Conservation (phyloP, 2,888 invertebrate genomes). For the Adineta ricciae region DNA sequence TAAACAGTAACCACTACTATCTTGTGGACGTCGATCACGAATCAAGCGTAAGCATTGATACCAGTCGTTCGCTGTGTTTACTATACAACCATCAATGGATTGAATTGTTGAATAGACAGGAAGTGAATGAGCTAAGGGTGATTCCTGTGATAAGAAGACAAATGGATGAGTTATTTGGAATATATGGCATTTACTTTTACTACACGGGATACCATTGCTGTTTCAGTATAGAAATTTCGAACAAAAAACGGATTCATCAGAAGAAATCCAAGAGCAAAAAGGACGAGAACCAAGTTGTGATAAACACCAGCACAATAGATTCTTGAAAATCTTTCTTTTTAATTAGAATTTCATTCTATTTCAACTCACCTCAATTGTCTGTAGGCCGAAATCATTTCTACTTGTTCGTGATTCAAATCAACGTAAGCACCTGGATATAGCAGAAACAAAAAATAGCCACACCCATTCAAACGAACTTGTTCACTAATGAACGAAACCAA, state of each 20-base stretch:
- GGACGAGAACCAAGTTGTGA: conserved; percentile 78
- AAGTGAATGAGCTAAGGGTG: conserved; percentile 16
- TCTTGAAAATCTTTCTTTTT: conserved; percentile 35
- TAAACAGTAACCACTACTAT: conserved; percentile 54
- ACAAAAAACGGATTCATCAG: conserved; percentile 61
- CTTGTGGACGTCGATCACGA: conserved; percentile 57
- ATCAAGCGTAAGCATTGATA: conserved; percentile 22
- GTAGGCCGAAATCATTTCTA: conserved; percentile 61
- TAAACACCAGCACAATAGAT: conserved; percentile 60
- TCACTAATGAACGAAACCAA: conserved; percentile 56
- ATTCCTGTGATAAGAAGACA: neutral
- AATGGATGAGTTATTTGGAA: neutral
- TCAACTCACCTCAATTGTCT: conserved; percentile 58
- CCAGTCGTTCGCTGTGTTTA: neutral
- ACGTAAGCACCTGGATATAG: conserved; percentile 74
- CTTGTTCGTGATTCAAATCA: conserved; percentile 67
- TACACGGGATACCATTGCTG: neutral
- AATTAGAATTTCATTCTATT: neutral
- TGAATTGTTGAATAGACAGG: conserved; percentile 19
- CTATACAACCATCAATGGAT: conserved; percentile 13
- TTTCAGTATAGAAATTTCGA: conserved; percentile 33
- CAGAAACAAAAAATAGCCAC: conserved; percentile 72
- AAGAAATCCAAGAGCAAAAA: conserved; percentile 62
- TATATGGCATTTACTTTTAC: neutral
- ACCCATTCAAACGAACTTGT: conserved; percentile 74